Base-by-base conservation (phyloP, 2,888 invertebrate species). In the Myopa tessellatipennis region DNA sequence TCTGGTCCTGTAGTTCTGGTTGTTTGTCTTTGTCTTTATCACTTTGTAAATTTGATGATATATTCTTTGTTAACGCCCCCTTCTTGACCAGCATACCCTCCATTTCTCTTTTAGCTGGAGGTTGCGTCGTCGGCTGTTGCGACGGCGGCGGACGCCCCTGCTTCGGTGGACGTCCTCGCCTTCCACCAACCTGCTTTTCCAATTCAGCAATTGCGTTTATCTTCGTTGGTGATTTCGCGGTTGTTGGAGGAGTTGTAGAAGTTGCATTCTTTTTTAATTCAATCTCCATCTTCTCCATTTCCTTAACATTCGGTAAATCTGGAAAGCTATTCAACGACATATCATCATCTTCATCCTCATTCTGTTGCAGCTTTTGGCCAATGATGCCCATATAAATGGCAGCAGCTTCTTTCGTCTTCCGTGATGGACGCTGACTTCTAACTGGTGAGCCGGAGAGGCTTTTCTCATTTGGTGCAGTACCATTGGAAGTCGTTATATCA, bases 351-450 rank as follows among this genome's bases (percentile, higher is more conserved):
- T 92, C 88, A 78, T 91, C 91, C 72, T 92, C 92, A 40, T 92
- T 92, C 81, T 92, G 90, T 34, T 92, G 92, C 73, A 94, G 89
- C 85, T 93, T 93, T 82, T 93, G 92, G 4, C 93, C 93, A 70
- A 94, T 90, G 80, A 94, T 91, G 84, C 94, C 94, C 93, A 94
- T 93, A 82, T 93, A 94, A 76, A 94, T 91, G 8, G 94, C 91
- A 2, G 94, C 94, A 38, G 94, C 94, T 88, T 94, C 94, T 87
- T 94, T 95, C 0, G 94, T 94, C 87, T 94, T 94, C 55, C 94
- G 90, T 12, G 92, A 91, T 0, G 93, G 93, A 61, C 94, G 83
- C 79, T 87, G 85, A 69, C 79, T 82, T 5, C 85, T 82, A n/a
- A 38, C 83, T 83, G 80, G 85, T 79, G 79, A 87, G 83, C 82